Percentiles rank a stretch among this genome's conserved stretches.
phyloP scores from a whole-genome alignment of 2,113 vertebrate species.

The Pitta sordida region DNA sequence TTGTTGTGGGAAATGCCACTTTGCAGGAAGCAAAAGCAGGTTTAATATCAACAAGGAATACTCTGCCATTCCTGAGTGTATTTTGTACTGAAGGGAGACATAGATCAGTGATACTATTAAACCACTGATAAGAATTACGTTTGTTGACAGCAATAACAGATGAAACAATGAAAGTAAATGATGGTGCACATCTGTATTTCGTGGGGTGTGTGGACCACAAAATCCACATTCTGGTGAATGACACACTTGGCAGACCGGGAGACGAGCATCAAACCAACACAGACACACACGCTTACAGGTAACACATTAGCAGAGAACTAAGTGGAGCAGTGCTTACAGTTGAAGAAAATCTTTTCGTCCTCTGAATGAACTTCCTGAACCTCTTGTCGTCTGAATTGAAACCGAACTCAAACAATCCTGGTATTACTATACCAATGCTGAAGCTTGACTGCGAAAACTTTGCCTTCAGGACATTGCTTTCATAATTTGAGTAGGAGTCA shows the following conservation, averaged over 20 bases:
- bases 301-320: neutral
- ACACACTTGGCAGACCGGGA: neutral
- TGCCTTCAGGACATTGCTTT: conserved; percentile 37
- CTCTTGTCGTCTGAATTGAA: conserved; percentile 54
- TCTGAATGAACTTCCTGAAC: conserved; percentile 72
- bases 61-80: neutral
- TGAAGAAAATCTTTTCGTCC: conserved; percentile 76
- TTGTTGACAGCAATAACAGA: neutral
- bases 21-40: neutral
- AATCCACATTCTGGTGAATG: neutral
- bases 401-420: conserved; percentile 66
- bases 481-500: conserved; percentile 81
- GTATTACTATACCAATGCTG: conserved; percentile 70
- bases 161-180: neutral
- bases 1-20: neutral
- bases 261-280: neutral
- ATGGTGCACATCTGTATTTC: neutral
- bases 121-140: neutral
- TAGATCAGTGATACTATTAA: neutral
- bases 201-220: neutral
- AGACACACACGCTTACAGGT: neutral
- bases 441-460: conserved; percentile 33
- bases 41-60: neutral
- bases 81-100: neutral
- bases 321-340: conserved; percentile 73